Conservation (phyloP, 2,113 vertebrate species). For the Cynocephalus volans region DNA sequence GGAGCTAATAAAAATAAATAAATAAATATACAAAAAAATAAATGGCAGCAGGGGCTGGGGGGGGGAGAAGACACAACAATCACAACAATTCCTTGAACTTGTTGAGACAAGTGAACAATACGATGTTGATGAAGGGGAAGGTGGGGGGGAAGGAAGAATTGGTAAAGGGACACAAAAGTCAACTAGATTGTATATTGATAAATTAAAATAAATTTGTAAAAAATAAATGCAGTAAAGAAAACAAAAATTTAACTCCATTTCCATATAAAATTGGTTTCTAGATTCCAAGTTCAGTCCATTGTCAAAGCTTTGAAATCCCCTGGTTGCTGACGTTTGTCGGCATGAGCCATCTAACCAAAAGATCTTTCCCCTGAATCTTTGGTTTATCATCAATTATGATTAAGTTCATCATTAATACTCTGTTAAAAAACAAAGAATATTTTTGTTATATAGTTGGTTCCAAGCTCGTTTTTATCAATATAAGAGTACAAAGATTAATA, state of each 20-base stretch:
- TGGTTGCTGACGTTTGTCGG: constrained; percentile 13
- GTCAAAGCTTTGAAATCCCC: neutral
- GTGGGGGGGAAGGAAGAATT: too few relatives aligned
- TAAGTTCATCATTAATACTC: constrained; percentile 3
- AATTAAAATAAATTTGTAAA: too few relatives aligned
- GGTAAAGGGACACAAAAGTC: too few relatives aligned
- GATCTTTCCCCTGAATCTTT: neutral
- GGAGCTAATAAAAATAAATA: too few relatives aligned
- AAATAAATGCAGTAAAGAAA: neutral
- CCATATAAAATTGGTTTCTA: neutral
- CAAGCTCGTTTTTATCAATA: neutral
- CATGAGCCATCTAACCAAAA: neutral
- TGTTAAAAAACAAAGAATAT: constrained; percentile 25
- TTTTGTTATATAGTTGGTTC: neutral
- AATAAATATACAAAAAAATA: too few relatives aligned
- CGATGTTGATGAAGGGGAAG: too few relatives aligned
- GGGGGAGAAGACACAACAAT: too few relatives aligned
- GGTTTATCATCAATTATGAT: neutral
- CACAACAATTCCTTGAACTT: too few relatives aligned
- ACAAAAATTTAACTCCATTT: constrained; percentile 13
- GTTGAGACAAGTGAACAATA: too few relatives aligned
- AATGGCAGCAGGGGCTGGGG: too few relatives aligned
- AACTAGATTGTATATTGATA: too few relatives aligned
- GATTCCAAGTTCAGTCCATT: neutral
- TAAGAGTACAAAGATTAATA: constrained; percentile 20